Evolutionary conservation across 92 coral and sea anemone species (phyloP).

Genomic region (Porites lobata): DNA sequence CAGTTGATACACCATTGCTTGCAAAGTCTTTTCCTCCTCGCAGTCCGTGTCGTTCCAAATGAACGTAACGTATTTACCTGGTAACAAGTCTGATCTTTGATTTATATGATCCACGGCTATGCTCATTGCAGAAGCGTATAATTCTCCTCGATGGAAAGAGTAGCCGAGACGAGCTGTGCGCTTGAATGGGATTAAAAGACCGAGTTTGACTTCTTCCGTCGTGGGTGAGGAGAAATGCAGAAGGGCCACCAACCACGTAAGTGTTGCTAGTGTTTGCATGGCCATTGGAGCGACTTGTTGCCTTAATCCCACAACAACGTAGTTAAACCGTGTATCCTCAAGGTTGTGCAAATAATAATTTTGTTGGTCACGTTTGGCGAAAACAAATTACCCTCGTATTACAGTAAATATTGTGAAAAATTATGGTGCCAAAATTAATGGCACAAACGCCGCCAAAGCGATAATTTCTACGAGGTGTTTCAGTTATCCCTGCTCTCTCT

Average conservation of each 20-base stretch:
- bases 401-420: not conserved
- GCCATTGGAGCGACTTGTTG: conserved; percentile 14
- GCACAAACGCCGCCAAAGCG: not conserved
- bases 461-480: not conserved
- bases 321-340: not conserved
- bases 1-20: conserved; percentile 84
- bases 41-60: conserved; percentile 96
- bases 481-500: not conserved
- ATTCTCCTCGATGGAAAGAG: conserved; percentile 81
- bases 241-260: not conserved
- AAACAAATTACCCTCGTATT: not conserved
- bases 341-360: not conserved
- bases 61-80: conserved; percentile 83
- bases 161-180: conserved; percentile 72
- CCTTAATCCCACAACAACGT: conserved; percentile 25
- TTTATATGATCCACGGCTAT: conserved; percentile 93
- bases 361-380: not conserved
- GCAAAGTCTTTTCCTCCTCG: conserved; percentile 80
- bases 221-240: conserved; percentile 4
- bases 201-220: conserved; percentile 79
- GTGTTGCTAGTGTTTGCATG: not conserved
- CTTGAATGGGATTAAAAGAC: conserved; percentile 89
- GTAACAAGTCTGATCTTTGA: conserved; percentile 72
- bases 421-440: not conserved
- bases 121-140: conserved; percentile 91